Evolutionary conservation across 2,113 vertebrate species (phyloP).

Genomic region (Calidris pygmaea): DNA sequence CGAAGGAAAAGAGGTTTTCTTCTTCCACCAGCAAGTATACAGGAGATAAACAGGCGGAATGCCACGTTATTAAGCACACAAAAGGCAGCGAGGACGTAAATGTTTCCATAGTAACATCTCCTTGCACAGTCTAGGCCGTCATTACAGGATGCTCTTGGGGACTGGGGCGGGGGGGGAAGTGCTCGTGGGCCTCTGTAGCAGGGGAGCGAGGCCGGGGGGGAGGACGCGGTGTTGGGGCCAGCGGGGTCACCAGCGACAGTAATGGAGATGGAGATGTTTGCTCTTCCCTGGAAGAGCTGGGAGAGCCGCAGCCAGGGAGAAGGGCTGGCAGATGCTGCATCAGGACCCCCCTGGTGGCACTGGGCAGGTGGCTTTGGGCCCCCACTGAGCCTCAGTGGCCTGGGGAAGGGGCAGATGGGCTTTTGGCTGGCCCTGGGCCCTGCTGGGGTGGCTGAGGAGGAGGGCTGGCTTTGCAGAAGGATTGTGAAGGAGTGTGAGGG

Average conservation of each 20-base stretch:
- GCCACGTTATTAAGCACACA: background rate
- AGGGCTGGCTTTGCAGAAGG: background rate
- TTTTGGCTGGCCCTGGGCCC: background rate
- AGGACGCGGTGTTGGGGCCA: background rate
- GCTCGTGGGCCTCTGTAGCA: background rate
- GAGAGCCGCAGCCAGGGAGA: background rate
- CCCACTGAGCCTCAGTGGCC: background rate
- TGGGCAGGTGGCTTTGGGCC: background rate
- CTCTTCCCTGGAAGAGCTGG: background rate
- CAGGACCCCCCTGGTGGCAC: background rate
- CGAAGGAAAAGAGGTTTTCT: background rate
- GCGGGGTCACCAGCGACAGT: background rate
- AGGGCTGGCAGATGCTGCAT: rapidly evolving
- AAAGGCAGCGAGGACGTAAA: background rate
- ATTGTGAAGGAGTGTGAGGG: background rate
- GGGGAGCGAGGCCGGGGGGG: background rate
- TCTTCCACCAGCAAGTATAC: background rate
- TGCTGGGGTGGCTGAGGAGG: background rate
- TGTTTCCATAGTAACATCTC: conserved; percentile 41
- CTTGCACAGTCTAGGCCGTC: rapidly evolving
- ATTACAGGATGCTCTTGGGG: background rate
- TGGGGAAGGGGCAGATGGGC: background rate
- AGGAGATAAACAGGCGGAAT: background rate
- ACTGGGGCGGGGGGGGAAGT: background rate
- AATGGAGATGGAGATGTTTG: background rate